Evolutionary conservation across 1,140 invertebrate species (phyloP).

Genomic region (Babylonia areolata): DNA sequence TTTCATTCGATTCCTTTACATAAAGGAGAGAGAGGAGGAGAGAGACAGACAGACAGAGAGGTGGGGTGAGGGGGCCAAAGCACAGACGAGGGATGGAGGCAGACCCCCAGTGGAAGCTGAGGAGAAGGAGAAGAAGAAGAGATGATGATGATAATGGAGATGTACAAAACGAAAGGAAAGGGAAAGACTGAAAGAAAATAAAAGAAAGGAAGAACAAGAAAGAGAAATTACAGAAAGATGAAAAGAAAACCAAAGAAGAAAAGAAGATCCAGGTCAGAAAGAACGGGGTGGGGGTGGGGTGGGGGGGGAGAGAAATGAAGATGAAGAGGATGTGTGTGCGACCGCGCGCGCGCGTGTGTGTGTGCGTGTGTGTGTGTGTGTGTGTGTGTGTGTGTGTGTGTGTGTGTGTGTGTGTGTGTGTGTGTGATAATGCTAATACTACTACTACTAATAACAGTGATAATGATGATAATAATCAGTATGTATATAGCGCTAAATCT

Average conservation of each 20-base stretch:
- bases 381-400: not conserved
- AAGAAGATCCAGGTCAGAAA: not conserved
- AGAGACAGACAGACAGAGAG: too few species aligned
- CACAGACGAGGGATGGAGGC: too few species aligned
- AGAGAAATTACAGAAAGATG: not conserved
- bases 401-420: not conserved
- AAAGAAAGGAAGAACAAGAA: not conserved
- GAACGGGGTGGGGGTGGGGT: not conserved
- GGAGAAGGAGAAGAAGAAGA: not conserved
- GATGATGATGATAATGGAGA: not conserved
- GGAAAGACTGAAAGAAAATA: not conserved
- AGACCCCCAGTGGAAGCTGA: too few species aligned
- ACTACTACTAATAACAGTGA: too few species aligned
- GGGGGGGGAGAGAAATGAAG: slow-evolving; percentile 17
- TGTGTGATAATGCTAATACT: too few species aligned
- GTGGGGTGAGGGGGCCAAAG: too few species aligned
- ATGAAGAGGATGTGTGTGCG: not conserved
- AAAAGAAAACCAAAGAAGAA: slow-evolving; percentile 10
- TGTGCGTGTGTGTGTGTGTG: not conserved
- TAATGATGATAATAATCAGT: too few species aligned
- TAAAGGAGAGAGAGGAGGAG: too few species aligned
- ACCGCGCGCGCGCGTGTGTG: not conserved
- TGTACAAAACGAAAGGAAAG: not conserved
- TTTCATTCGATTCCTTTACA: too few species aligned
- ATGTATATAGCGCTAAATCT: too few species aligned